phyloP scores from a whole-genome alignment of 1,140 invertebrate genomes.

The Eubasilissa regina region DNA sequence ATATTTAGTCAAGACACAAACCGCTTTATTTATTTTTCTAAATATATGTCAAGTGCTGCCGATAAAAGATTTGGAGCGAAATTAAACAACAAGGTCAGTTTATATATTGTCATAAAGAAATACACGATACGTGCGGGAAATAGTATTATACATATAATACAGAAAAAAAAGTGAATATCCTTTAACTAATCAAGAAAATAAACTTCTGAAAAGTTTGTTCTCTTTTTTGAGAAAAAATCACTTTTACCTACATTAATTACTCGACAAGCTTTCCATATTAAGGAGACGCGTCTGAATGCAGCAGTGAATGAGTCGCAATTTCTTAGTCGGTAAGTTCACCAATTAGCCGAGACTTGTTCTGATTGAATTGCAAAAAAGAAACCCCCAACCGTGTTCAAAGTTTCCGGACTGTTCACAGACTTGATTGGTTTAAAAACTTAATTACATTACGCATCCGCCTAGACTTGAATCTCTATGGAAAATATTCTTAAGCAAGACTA shows the following conservation, averaged over 20 bases:
- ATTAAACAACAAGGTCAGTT: too few species aligned
- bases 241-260: conserved; percentile 11
- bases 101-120: too few species aligned
- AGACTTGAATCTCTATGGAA: conserved; percentile 12
- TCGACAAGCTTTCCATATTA: background rate
- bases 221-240: background rate
- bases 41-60: too few species aligned
- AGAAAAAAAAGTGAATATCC: too few species aligned
- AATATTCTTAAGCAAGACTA: background rate
- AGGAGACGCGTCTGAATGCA: conserved; percentile 8
- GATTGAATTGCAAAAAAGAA: conserved; percentile 57
- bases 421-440: conserved; percentile 61
- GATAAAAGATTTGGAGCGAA: too few species aligned
- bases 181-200: too few species aligned
- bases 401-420: conserved; percentile 51
- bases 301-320: background rate
- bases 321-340: conserved; percentile 50
- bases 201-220: background rate
- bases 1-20: too few species aligned
- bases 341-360: conserved; percentile 56
- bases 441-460: conserved; percentile 56
- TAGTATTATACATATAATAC: too few species aligned
- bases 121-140: too few species aligned
- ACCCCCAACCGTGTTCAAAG: conserved; percentile 46
- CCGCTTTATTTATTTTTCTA: too few species aligned